phyloP scores from a whole-genome alignment of 35 echinoderm and acorn worm genomes.

The Ptychodera flava region DNA sequence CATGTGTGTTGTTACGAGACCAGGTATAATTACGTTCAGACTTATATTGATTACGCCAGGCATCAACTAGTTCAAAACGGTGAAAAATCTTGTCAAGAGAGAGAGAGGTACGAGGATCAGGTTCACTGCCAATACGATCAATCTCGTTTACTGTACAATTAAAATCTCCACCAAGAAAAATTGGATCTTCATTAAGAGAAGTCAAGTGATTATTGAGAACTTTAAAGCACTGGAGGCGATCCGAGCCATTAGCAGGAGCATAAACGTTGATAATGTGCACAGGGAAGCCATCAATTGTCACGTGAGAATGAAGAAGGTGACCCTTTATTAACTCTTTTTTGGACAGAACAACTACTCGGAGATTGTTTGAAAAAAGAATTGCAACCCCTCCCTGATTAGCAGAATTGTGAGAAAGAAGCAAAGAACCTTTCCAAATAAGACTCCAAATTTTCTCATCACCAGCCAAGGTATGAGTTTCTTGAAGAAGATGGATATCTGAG shows the following conservation, averaged over 20 bases:
- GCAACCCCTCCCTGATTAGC: background rate
- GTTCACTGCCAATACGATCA: background rate
- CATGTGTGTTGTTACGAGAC: background rate
- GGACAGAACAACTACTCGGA: background rate
- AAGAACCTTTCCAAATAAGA: background rate
- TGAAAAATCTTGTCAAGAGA: background rate
- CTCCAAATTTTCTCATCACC: background rate
- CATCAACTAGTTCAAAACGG: background rate
- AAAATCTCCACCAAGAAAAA: background rate
- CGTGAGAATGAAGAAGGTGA: background rate
- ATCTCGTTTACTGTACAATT: background rate
- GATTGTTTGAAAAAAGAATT: background rate
- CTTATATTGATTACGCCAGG: background rate
- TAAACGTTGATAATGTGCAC: background rate
- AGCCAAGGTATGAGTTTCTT: background rate
- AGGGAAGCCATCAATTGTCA: background rate
- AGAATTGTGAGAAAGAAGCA: background rate
- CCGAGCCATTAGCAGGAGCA: background rate
- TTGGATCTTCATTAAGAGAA: background rate
- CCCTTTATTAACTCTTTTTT: background rate
- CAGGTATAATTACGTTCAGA: background rate
- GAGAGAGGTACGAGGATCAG: background rate
- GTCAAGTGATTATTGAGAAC: background rate
- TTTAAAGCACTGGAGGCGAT: background rate
- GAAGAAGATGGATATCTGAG: background rate